A percentile compares a stretch with the other conserved stretches of the same genome.
These are phyloP conservation scores for Cyrtodaria siliqua DNA, from an alignment of 2,888 invertebrate genomes.

Conservation along the genomic window DNA sequence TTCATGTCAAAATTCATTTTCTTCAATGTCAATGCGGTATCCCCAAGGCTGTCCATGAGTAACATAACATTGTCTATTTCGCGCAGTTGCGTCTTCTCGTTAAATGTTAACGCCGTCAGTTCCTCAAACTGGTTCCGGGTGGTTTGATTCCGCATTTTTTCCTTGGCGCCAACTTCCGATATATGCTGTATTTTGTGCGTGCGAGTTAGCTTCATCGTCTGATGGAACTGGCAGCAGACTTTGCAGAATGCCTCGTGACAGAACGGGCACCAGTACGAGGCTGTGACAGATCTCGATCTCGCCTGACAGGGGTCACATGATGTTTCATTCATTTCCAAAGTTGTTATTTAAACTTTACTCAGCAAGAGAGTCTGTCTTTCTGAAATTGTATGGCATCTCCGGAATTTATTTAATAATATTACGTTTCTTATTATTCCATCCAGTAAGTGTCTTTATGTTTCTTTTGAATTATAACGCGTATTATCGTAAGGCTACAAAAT, in stretches of 20 bases:
- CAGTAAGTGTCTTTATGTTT: too few species aligned
- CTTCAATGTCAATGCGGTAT: slow-evolving; percentile 57
- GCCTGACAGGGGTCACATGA: slow-evolving; percentile 59
- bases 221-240: slow-evolving; percentile 61
- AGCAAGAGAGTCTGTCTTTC: too few species aligned
- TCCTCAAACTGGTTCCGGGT: slow-evolving; percentile 25
- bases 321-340: slow-evolving; percentile 33
- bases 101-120: slow-evolving; percentile 44
- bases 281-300: slow-evolving; percentile 46
- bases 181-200: slow-evolving; percentile 51
- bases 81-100: slow-evolving; percentile 59
- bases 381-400: too few species aligned
- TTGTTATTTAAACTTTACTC: too few species aligned
- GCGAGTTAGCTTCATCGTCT: slow-evolving; percentile 63
- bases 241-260: slow-evolving; percentile 61
- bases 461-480: too few species aligned
- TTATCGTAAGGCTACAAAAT: too few species aligned
- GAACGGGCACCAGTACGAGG: slow-evolving; percentile 60
- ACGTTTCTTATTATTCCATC: too few species aligned
- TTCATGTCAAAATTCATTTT: slow-evolving; percentile 63
- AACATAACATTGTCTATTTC: slow-evolving; percentile 57
- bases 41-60: slow-evolving; percentile 50
- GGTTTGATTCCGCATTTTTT: slow-evolving; percentile 14
- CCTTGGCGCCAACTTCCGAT: slow-evolving; percentile 16
- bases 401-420: too few species aligned